A percentile compares a stretch with the other conserved stretches of the same genome.
Conservation (phyloP, 2,888 invertebrate species). For the Gortyna flavago region DNA sequence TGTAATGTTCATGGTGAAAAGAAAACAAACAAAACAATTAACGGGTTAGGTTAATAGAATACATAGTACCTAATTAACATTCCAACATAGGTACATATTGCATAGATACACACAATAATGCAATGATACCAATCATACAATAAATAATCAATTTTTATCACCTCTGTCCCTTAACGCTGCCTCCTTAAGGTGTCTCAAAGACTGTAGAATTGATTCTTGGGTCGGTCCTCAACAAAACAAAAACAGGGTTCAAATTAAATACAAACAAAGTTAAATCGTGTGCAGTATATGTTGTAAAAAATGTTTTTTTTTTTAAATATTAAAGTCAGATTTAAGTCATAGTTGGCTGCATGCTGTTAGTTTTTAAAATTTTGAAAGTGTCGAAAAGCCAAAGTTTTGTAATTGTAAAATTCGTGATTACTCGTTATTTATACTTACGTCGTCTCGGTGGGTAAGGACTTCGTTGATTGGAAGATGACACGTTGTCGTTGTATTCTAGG, state of each 20-base stretch:
- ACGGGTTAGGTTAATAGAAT: slow-evolving; percentile 49
- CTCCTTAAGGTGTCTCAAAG: slow-evolving; percentile 83
- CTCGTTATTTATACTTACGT: slow-evolving; percentile 91
- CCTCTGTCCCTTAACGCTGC: slow-evolving; percentile 82
- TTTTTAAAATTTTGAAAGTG: slow-evolving; percentile 42
- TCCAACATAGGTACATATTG: slow-evolving; percentile 56
- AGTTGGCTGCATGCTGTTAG: slow-evolving; percentile 61
- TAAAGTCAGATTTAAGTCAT: slow-evolving; percentile 57
- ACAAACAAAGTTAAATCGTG: slow-evolving; percentile 65
- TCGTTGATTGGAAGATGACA: slow-evolving; percentile 95
- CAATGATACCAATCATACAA: slow-evolving; percentile 70
- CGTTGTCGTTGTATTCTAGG: slow-evolving; percentile 96
- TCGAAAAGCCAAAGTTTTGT: slow-evolving; percentile 51
- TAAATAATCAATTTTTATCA: slow-evolving; percentile 75
- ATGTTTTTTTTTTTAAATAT: slow-evolving; percentile 56
- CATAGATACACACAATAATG: slow-evolving; percentile 60
- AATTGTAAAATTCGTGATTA: slow-evolving; percentile 25
- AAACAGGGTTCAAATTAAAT: slow-evolving; percentile 77
- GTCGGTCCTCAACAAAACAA: slow-evolving; percentile 82
- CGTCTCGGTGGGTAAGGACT: slow-evolving; percentile 96
- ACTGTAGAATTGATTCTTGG: slow-evolving; percentile 83
- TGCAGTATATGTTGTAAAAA: slow-evolving; percentile 68
- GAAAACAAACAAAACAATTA: slow-evolving; percentile 37
- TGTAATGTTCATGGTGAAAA: slow-evolving; percentile 36
- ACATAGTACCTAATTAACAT: slow-evolving; percentile 55